A percentile compares a stretch with the other conserved stretches of the same genome.
Evolutionary conservation across 2,888 invertebrate genomes (phyloP).

Genomic region (Eurytoma californica): DNA sequence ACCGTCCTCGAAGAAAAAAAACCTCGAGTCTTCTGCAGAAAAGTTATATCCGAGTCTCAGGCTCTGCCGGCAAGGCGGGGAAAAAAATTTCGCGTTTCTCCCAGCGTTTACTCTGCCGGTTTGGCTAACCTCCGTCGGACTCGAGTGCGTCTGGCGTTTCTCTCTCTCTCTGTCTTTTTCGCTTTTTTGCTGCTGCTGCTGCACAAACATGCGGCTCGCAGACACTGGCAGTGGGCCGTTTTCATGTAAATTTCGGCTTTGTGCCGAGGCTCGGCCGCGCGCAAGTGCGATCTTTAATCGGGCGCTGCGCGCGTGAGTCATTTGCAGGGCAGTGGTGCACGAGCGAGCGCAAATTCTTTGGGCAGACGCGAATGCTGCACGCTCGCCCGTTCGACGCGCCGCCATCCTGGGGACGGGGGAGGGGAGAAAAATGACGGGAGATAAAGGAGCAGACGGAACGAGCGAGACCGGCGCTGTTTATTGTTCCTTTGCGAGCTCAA

Average conservation of each 20-base stretch:
- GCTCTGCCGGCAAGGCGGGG: not conserved
- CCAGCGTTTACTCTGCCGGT: not conserved
- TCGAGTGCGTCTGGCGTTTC: not conserved
- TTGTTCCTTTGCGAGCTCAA: slow-evolving; percentile 14
- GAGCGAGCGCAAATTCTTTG: slow-evolving; percentile 6
- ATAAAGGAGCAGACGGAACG: slow-evolving; percentile 1
- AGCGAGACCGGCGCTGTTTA: slow-evolving; percentile 17
- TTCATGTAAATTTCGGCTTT: slow-evolving; percentile 39
- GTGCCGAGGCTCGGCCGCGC: not conserved
- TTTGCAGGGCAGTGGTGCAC: not conserved
- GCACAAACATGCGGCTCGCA: not conserved
- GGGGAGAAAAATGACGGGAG: slow-evolving; percentile 5
- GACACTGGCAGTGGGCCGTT: not conserved
- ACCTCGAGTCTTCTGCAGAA: too few relatives aligned
- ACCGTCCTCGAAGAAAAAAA: too few relatives aligned
- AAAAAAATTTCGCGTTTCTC: not conserved
- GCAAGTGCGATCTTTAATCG: slow-evolving; percentile 35
- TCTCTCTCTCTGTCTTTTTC: slow-evolving; percentile 1
- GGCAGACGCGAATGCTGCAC: not conserved
- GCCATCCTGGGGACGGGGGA: too few relatives aligned
- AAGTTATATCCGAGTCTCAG: not conserved
- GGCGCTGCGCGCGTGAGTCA: not conserved
- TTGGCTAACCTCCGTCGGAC: not conserved
- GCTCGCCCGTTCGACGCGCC: not conserved
- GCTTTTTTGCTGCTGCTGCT: too few relatives aligned